phyloP scores from a whole-genome alignment of 2,113 vertebrate genomes.

The Pachyramphus minor region DNA sequence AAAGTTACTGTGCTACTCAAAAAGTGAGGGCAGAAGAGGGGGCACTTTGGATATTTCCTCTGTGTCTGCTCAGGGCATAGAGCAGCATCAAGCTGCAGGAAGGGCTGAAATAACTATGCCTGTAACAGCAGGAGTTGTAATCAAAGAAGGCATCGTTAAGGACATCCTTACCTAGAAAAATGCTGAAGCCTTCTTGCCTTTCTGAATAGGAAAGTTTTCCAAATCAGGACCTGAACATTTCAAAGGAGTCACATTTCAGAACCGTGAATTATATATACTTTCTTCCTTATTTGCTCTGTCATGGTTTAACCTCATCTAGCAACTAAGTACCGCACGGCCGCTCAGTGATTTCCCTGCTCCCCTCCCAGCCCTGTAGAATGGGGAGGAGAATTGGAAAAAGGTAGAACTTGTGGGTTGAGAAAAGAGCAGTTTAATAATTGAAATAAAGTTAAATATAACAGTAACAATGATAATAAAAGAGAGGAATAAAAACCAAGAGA shows the following conservation, averaged over 20 bases:
- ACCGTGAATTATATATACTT: not conserved
- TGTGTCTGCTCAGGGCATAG: not conserved
- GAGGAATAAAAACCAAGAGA: not conserved
- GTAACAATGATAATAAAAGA: not conserved
- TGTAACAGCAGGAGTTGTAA: not conserved
- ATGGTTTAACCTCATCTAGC: not conserved
- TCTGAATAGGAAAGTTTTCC: not conserved
- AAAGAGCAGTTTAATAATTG: not conserved
- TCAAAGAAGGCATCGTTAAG: not conserved
- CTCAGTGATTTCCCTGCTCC: not conserved
- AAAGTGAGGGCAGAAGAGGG: not conserved
- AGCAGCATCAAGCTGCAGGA: not conserved
- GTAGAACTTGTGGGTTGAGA: not conserved
- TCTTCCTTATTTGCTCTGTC: not conserved
- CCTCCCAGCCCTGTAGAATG: not conserved
- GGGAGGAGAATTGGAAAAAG: not conserved
- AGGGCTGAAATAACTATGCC: not conserved
- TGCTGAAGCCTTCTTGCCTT: not conserved
- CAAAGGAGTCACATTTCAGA: not conserved
- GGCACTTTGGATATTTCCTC: fast-evolving
- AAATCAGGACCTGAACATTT: not conserved
- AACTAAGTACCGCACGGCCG: not conserved
- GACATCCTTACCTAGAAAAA: not conserved
- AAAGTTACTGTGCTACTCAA: not conserved
- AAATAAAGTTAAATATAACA: not conserved